Evolutionary conservation across 2,797 vertebrate genomes (phyloP).

Genomic region (Thripadectes ignobilis): DNA sequence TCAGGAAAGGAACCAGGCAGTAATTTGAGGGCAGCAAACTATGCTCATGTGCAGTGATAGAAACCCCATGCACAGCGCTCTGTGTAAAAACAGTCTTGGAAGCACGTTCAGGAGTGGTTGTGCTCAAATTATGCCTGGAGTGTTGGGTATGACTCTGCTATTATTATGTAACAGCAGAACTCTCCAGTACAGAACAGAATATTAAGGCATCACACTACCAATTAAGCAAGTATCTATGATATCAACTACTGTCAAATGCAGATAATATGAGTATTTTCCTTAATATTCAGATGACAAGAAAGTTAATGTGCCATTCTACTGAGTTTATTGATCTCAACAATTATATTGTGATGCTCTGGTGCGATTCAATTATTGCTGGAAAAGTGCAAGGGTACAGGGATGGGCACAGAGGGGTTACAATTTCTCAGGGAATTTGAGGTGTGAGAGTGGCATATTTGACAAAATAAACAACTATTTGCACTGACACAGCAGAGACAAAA

Average conservation of each 20-base stretch:
- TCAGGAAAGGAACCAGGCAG: not conserved
- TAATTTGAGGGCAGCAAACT: not conserved
- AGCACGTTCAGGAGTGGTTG: not conserved
- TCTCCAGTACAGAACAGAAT: not conserved
- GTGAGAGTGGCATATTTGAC: not conserved
- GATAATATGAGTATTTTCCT: not conserved
- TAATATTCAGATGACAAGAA: not conserved
- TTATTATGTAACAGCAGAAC: not conserved
- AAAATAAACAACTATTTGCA: not conserved
- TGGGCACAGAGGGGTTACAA: not conserved
- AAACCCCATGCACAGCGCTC: not conserved
- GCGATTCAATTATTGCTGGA: not conserved
- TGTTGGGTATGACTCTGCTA: not conserved
- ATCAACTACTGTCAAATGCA: not conserved
- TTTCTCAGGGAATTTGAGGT: not conserved
- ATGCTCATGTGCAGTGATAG: fast-evolving
- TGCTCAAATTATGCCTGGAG: not conserved
- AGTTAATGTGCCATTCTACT: not conserved
- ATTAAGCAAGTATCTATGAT: not conserved
- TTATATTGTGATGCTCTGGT: not conserved
- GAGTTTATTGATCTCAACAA: not conserved
- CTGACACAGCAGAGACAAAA: not conserved
- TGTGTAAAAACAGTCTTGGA: not conserved
- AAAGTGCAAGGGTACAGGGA: not conserved
- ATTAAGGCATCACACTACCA: not conserved